Evolutionary conservation across 2,888 invertebrate species (phyloP).

Genomic region (Carcina quercana): DNA sequence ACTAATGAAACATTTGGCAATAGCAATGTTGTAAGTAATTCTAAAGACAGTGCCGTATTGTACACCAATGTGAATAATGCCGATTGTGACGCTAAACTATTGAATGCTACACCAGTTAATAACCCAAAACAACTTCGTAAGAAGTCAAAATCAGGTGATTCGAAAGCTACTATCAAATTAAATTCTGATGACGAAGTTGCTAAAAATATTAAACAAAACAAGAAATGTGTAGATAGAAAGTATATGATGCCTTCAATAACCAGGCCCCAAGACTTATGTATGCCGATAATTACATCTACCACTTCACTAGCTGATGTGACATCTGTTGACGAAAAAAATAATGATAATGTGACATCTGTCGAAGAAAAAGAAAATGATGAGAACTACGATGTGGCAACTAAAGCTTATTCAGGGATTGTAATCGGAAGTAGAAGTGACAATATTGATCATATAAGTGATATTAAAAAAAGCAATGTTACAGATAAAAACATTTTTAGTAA

Average conservation of each 20-base stretch:
- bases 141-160: conserved; percentile 22
- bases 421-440: too few species aligned
- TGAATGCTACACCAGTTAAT: conserved; percentile 49
- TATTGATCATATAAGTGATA: too few species aligned
- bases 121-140: conserved; percentile 58
- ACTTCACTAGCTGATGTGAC: conserved; percentile 34
- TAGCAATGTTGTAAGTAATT: not conserved
- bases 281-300: conserved; percentile 52
- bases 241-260: conserved; percentile 6
- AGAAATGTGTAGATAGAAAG: conserved; percentile 1
- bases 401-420: too few species aligned
- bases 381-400: too few species aligned
- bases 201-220: not conserved
- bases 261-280: conserved; percentile 16
- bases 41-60: not conserved
- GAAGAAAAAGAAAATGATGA: conserved; percentile 3
- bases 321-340: conserved; percentile 2
- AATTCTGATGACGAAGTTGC: not conserved
- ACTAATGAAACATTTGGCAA: not conserved
- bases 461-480: too few species aligned
- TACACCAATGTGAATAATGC: not conserved
- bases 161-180: conserved; percentile 6
- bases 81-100: conserved; percentile 20
- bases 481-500: too few species aligned
- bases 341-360: not conserved